A percentile compares a stretch with the other conserved stretches of the same genome.
Conservation (phyloP, 2,113 vertebrate species). For the Phasianus colchicus region DNA sequence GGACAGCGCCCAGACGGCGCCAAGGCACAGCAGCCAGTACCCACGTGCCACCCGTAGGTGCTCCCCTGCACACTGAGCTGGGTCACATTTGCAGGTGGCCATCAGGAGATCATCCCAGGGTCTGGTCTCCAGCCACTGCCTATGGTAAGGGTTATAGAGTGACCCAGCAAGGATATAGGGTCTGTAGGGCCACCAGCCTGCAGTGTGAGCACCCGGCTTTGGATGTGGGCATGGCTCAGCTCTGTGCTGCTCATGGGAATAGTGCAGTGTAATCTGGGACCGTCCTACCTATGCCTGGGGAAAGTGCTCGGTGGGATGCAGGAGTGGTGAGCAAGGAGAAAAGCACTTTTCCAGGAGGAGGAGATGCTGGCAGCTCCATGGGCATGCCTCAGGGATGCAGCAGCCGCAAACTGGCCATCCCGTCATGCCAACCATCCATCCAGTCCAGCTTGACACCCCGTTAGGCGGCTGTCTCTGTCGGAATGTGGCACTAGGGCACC, state of each 20-base stretch:
- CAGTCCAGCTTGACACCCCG: background rate
- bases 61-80: accelerated
- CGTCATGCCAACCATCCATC: background rate
- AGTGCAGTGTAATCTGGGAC: background rate
- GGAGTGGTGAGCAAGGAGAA: background rate
- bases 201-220: background rate
- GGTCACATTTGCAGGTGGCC: background rate
- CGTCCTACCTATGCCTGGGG: background rate
- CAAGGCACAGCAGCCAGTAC: accelerated
- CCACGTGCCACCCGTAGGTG: background rate
- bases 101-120: background rate
- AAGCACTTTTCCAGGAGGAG: background rate
- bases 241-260: background rate
- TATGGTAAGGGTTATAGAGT: background rate
- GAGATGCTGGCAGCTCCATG: background rate
- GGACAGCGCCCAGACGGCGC: background rate
- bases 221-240: background rate
- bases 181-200: background rate
- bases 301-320: background rate
- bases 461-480: background rate
- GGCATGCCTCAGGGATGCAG: accelerated
- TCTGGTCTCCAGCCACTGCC: background rate
- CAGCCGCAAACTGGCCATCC: background rate
- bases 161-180: background rate
- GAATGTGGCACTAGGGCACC: accelerated